phyloP scores from a whole-genome alignment of 2,113 vertebrate genomes.

The Spilogale gracilis region DNA sequence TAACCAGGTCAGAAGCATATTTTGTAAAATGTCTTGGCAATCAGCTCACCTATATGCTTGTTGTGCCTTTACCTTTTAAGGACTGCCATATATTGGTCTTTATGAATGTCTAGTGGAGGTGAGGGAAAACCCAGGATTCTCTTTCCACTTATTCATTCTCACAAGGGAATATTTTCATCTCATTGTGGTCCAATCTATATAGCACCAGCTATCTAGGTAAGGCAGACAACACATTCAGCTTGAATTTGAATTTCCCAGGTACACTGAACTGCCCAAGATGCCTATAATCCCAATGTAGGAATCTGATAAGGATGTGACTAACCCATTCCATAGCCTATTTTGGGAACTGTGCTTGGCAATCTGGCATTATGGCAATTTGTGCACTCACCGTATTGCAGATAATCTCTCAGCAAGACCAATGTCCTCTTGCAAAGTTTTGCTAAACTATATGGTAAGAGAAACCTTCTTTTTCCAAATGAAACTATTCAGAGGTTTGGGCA shows the following conservation, averaged over 20 bases:
- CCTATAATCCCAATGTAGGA: background rate
- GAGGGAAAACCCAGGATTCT: background rate
- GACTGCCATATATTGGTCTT: background rate
- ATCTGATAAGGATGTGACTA: background rate
- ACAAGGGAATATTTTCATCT: conserved; percentile 22
- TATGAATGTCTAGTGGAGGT: background rate
- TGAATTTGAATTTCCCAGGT: conserved; percentile 1
- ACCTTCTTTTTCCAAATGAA: conserved; percentile 53
- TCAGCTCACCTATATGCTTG: conserved; percentile 79
- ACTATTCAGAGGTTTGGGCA: conserved; percentile 53
- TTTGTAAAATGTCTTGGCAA: conserved; percentile 78
- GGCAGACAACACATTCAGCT: background rate
- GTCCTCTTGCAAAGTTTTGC: conserved; percentile 9
- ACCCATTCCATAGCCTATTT: background rate
- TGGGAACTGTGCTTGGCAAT: background rate
- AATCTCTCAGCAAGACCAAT: background rate
- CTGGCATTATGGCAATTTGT: background rate
- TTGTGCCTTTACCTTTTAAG: conserved; percentile 68
- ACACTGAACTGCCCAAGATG: background rate
- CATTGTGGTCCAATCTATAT: background rate
- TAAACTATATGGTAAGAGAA: conserved; percentile 10
- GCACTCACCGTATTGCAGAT: background rate
- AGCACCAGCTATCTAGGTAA: background rate
- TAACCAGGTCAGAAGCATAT: conserved; percentile 76
- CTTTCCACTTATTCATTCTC: conserved; percentile 41